Base-by-base conservation (phyloP, 2,888 invertebrate genomes). In the Phengaris alcon region DNA sequence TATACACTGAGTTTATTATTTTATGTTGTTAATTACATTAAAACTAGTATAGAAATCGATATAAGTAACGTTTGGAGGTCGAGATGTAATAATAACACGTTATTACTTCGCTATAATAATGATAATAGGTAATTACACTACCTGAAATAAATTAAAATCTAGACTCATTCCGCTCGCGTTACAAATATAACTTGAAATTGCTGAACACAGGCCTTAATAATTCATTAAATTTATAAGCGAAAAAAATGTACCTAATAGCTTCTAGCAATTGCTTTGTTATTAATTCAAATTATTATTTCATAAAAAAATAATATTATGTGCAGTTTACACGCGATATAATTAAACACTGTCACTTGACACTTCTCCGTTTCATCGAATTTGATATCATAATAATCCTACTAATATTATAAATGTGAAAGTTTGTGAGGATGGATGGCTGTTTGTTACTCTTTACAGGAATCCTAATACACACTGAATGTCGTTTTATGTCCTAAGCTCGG, bases 21-120 rank as follows among this genome's bases (percentile, higher is more conserved):
- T 10, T 3, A 1, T 52, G 68, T 70, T 69, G 48, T 51, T 69
- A 70, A 5, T 52, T 22, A 46, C 46, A 46, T 46, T 70, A 52
- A 12, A 52, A 52, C 52, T 70, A 22, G 52, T 70, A 15, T 51
- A 70, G 70, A 70, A 70, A 70, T 70, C 52, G 70, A 70, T 70
- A 52, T 22, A 57, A 2, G 59, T 59, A 10, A n/a, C 22, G 52
- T 70, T 70, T 70, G 52, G 70, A 52, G 70, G 70, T 52, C 70
- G 22, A 9, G 69, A 69, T 59, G 69, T 70, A 52, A 22, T 12
- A 35, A 52, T 7, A 70, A 70, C 70, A 22, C 48, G 59, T 59
- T 22, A 10, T 22, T 59, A 59, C 52, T 52, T 12, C 10, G 7
- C 22, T 59, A 22, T 59, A 59, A 10, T 59, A 59, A 57, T 55